A percentile compares a stretch with the other conserved stretches of the same genome.
Conservation (phyloP, 2,888 invertebrate genomes). For the Chrysolina oricalcia region DNA sequence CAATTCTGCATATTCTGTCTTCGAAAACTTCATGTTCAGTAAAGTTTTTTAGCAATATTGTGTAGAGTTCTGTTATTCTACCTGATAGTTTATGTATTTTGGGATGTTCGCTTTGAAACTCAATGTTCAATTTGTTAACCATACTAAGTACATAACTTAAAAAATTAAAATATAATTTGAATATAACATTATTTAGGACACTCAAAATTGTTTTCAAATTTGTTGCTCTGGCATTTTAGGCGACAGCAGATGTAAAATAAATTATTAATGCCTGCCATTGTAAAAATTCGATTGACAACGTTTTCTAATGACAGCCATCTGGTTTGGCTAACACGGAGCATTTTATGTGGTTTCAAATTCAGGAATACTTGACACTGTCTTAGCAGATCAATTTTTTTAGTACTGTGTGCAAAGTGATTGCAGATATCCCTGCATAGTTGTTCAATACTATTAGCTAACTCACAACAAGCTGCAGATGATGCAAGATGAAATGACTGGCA, state of each 20-base stretch:
- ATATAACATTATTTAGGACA: constrained; percentile 23
- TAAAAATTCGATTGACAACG: constrained; percentile 30
- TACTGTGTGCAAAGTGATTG: constrained; percentile 29
- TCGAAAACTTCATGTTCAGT: constrained; percentile 16
- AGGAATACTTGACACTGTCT: constrained; percentile 26
- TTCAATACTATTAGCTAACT: constrained; percentile 24
- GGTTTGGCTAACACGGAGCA: constrained; percentile 27
- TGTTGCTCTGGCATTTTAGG: constrained; percentile 10
- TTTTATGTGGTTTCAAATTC: constrained; percentile 19
- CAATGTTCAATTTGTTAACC: constrained; percentile 29
- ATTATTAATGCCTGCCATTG: constrained; percentile 26
- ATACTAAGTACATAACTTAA: constrained; percentile 21
- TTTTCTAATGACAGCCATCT: constrained; percentile 26
- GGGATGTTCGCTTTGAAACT: constrained; percentile 26
- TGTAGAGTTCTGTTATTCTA: constrained; percentile 30
- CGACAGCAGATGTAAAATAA: not conserved
- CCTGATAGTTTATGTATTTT: constrained; percentile 23
- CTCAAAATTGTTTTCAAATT: constrained; percentile 23
- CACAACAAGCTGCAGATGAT: constrained; percentile 30
- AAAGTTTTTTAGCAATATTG: constrained; percentile 24
- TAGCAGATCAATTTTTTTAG: constrained; percentile 23
- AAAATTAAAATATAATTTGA: constrained; percentile 29
- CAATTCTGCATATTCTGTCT: constrained; percentile 8
- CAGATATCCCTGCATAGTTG: constrained; percentile 21
- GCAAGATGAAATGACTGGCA: constrained; percentile 26